Conservation (phyloP, 2,888 invertebrate genomes). For the Priapulus caudatus region DNA sequence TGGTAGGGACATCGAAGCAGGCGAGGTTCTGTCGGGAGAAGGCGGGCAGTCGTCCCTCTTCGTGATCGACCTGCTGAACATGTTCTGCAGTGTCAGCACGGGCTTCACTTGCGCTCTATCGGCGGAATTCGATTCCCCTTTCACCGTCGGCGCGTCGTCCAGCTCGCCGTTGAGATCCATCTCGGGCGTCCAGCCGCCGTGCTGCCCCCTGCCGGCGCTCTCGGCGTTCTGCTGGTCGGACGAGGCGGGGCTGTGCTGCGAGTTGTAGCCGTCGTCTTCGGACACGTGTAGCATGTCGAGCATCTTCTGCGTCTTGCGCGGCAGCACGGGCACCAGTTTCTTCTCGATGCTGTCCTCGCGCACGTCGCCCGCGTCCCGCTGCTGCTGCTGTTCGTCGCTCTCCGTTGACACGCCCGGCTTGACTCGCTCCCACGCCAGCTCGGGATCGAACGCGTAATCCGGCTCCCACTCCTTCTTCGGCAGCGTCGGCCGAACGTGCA, state of each 20-base stretch:
- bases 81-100: background rate
- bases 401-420: too few species aligned
- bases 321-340: background rate
- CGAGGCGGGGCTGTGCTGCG: background rate
- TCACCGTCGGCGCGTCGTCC: background rate
- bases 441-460: background rate
- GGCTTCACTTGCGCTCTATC: background rate
- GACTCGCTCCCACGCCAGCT: background rate
- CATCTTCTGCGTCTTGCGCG: background rate
- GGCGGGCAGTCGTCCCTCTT: too few species aligned
- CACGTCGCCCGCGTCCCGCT: background rate
- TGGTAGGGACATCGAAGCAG: background rate
- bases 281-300: background rate
- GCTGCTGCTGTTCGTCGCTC: background rate
- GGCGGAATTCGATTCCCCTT: background rate
- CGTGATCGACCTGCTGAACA: background rate
- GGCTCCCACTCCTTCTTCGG: background rate
- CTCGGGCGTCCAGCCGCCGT: background rate
- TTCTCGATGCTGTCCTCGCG: background rate
- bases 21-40: too few species aligned
- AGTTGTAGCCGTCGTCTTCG: slow-evolving; percentile 1
- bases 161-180: background rate
- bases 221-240: background rate
- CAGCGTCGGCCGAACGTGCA: background rate
- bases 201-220: background rate